Evolutionary conservation across 2,113 vertebrate species (phyloP).

Genomic region (Pygoscelis antarcticus): DNA sequence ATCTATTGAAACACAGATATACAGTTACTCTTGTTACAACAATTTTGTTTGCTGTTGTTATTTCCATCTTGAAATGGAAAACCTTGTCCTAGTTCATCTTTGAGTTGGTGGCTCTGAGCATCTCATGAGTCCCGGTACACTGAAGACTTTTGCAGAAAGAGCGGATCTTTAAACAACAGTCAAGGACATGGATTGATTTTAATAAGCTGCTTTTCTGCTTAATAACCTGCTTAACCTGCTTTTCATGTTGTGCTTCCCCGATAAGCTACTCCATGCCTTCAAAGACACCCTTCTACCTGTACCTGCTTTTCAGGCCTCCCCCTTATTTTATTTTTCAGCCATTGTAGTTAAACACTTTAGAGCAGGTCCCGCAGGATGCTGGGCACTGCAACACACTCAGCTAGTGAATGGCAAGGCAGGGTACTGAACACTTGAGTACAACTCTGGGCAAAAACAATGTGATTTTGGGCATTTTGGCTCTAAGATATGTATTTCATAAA

Average conservation of each 20-base stretch:
- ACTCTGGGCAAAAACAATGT: not conserved
- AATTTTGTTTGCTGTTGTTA: not conserved
- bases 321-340: not conserved
- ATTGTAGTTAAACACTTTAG: not conserved
- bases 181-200: not conserved
- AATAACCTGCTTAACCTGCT: not conserved
- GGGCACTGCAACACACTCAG: not conserved
- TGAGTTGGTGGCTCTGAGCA: not conserved
- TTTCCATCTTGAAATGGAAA: not conserved
- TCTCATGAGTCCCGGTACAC: not conserved
- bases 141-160: not conserved
- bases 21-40: not conserved
- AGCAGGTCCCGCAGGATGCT: not conserved
- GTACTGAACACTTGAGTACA: not conserved
- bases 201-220: not conserved
- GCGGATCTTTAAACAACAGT: not conserved
- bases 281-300: not conserved
- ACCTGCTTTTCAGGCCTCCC: not conserved
- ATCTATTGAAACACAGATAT: not conserved
- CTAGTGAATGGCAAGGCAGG: not conserved
- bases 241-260: not conserved
- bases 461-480: not conserved
- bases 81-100: not conserved
- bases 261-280: not conserved
- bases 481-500: not conserved